These are phyloP conservation scores for Graptemys geographica DNA, from an alignment of 2,797 vertebrate genomes.

Conservation along the genomic window DNA sequence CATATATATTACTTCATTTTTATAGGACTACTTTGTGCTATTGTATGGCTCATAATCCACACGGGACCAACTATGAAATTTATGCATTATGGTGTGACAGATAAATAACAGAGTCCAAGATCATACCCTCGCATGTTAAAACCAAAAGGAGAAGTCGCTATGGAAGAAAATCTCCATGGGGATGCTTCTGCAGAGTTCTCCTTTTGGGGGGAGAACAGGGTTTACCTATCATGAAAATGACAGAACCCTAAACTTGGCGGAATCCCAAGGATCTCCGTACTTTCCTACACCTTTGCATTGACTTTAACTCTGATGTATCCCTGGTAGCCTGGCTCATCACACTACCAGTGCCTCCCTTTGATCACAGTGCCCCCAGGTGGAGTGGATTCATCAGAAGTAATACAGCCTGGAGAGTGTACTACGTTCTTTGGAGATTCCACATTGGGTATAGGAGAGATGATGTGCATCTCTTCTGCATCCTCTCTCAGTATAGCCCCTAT, in stretches of 20 bases:
- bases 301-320: too few species aligned
- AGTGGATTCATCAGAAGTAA: too few species aligned
- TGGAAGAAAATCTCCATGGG: background rate
- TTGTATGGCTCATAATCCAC: background rate
- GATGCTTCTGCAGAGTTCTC: background rate
- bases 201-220: background rate
- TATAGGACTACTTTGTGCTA: background rate
- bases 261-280: too few species aligned
- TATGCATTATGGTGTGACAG: background rate
- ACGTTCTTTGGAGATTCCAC: too few species aligned
- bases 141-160: background rate
- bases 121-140: background rate
- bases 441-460: too few species aligned
- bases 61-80: background rate
- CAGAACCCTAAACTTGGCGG: background rate
- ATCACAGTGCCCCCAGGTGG: too few species aligned
- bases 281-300: too few species aligned
- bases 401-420: too few species aligned
- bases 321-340: too few species aligned
- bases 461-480: too few species aligned
- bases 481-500: too few species aligned
- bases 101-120: background rate
- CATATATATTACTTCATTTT: background rate
- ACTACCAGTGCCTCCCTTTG: too few species aligned
- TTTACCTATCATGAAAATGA: background rate